Base-by-base conservation (phyloP, 1,140 invertebrate genomes). In the Ceratosolen fusciceps region DNA sequence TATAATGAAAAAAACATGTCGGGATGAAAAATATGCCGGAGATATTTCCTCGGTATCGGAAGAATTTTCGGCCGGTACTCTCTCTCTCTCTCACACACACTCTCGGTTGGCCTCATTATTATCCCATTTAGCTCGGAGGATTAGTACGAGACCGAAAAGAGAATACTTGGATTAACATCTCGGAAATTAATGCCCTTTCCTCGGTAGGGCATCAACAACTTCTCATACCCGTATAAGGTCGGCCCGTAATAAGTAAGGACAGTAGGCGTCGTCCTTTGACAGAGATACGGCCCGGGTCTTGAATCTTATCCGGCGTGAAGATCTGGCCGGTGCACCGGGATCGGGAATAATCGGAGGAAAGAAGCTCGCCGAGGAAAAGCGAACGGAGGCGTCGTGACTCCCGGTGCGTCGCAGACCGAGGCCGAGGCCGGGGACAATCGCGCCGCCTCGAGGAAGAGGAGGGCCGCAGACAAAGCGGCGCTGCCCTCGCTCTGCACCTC, bases 241-340 rank as follows among this genome's bases (percentile, higher is more conserved):
- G n/a, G n/a, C n/a, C n/a, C n/a, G n/a, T n/a, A n/a, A n/a, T n/a
- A n/a, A 7, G 60, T n/a, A 10, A 65, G n/a, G 31, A n/a, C 16
- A 37, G 37, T 19, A n/a, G n/a, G n/a, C 37, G 60, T 37, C 60
- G 16, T 16, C 19, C 31, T 9, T 31, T 37, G 60, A 37, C 16
- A 65, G 60, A 65, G 34, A 65, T 65, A 65, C 31, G 60, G 31
- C 37, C n/a, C 60, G 31, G 37, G 60, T 14, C 4, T 65, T 65
- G 60, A 37, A 65, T n/a, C 1, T 1, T 65, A 65, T 65, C 60
- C 37, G 31, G 34, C 31, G 60, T 65, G 31, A 65, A 37, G 60
- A 65, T 65, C 60, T 37, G n/a, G 9, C 34, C 2, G 1, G 37
- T 65, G 3, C n/a, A n/a, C 31, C 31, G 31, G 19, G 2, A 65